Conservation (phyloP, 2,888 invertebrate species). For the Nephrocerus scutellatus region DNA sequence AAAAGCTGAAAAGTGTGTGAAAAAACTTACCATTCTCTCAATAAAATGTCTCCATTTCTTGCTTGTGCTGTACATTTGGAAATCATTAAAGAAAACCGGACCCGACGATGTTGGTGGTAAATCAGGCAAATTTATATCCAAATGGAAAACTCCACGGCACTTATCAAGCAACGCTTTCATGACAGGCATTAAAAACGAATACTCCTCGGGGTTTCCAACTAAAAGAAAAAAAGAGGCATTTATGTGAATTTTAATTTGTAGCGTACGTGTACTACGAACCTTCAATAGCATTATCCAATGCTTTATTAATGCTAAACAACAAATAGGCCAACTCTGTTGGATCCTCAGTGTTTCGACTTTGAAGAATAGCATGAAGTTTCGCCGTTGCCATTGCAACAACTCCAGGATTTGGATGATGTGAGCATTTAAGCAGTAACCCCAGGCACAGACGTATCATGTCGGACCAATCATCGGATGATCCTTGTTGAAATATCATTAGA, state of each 20-base stretch:
- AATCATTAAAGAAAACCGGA: constrained; percentile 56
- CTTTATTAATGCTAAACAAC: constrained; percentile 48
- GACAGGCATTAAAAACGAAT: constrained; percentile 56
- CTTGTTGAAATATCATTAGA: constrained; percentile 53
- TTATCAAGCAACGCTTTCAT: constrained; percentile 57
- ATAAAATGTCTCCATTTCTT: constrained; percentile 54
- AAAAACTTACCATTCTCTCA: constrained; percentile 48
- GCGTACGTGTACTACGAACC: constrained; percentile 32
- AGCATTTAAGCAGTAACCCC: constrained; percentile 49
- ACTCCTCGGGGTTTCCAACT: constrained; percentile 53
- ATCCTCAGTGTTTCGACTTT: constrained; percentile 51
- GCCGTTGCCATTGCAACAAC: constrained; percentile 57
- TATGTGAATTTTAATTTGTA: not conserved
- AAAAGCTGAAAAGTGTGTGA: too few relatives aligned
- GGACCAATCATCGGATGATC: constrained; percentile 50
- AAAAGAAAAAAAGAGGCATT: constrained; percentile 10
- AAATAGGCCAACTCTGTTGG: constrained; percentile 53
- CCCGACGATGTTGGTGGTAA: constrained; percentile 52
- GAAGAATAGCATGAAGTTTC: constrained; percentile 54
- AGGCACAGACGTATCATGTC: constrained; percentile 54
- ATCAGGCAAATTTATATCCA: constrained; percentile 46
- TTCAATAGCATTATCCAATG: constrained; percentile 48
- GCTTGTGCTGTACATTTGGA: constrained; percentile 52
- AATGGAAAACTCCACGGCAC: constrained; percentile 41
- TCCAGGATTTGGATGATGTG: constrained; percentile 49